A percentile compares a stretch with the other conserved stretches of the same genome.
Evolutionary conservation across 2,888 invertebrate species (phyloP).

Genomic region (Dasypolia templi): DNA sequence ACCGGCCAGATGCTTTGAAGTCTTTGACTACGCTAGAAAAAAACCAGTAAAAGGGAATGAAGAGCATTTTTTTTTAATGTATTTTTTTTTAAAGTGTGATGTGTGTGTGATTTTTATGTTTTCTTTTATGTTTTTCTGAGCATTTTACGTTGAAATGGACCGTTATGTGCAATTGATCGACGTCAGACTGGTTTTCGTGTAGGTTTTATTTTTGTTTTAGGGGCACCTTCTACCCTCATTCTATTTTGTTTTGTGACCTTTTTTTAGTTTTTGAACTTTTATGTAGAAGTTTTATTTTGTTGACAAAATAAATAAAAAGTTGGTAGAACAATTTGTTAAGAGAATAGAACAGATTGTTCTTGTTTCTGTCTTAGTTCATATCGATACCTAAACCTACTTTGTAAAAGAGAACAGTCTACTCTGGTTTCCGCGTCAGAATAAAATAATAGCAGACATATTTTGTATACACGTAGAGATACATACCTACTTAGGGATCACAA

Average conservation of each 20-base stretch:
- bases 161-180: background rate
- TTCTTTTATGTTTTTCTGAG: background rate
- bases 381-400: background rate
- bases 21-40: slow-evolving; percentile 36
- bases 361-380: background rate
- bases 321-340: background rate
- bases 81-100: background rate
- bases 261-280: background rate
- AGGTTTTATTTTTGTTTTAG: slow-evolving; percentile 12
- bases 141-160: slow-evolving; percentile 9
- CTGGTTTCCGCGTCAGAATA: background rate
- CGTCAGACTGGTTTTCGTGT: background rate
- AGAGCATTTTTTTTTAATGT: background rate
- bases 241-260: background rate
- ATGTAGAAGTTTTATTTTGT: background rate
- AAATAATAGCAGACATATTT: background rate
- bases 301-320: background rate
- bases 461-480: background rate
- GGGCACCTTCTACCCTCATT: background rate
- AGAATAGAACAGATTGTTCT: background rate
- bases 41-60: slow-evolving; percentile 37
- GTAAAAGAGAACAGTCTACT: background rate
- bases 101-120: too few species aligned
- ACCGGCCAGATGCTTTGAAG: slow-evolving; percentile 33
- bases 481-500: background rate